These are phyloP conservation scores for Rhabditoides inermis DNA, from an alignment of 2,888 invertebrate genomes.

Conservation along the genomic window DNA sequence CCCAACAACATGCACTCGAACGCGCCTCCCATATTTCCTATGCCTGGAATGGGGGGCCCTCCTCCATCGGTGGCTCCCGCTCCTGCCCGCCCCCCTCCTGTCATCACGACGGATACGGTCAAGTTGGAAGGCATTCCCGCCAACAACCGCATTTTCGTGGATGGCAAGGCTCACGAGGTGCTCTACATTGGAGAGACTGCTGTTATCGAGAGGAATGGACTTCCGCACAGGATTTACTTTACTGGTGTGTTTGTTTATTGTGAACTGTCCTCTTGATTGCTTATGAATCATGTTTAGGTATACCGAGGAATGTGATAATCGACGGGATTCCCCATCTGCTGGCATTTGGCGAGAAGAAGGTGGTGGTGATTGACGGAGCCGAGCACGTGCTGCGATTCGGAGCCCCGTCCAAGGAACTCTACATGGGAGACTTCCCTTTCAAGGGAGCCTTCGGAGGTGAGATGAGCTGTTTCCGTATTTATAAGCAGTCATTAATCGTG, in stretches of 20 bases:
- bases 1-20: neutral
- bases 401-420: constrained; percentile 80
- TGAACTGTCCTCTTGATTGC: too few relatives aligned
- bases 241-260: too few relatives aligned
- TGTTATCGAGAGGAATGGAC: constrained; percentile 50
- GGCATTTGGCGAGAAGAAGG: constrained; percentile 40
- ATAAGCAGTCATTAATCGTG: neutral
- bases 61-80: constrained; percentile 4
- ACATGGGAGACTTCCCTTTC: constrained; percentile 77
- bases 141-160: constrained; percentile 52
- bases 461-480: neutral
- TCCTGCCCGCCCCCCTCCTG: constrained; percentile 1
- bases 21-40: too few relatives aligned
- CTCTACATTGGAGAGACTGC: constrained; percentile 43
- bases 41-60: too few relatives aligned
- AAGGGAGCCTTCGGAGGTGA: constrained; percentile 71
- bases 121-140: constrained; percentile 42
- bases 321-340: constrained; percentile 40
- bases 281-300: too few relatives aligned
- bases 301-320: constrained; percentile 47
- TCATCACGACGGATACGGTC: constrained; percentile 29
- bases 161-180: constrained; percentile 52
- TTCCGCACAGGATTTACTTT: constrained; percentile 51
- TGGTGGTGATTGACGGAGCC: constrained; percentile 53
- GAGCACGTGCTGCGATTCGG: constrained; percentile 71